Conservation (phyloP, 2,113 vertebrate genomes). For the Nesoenas mayeri region DNA sequence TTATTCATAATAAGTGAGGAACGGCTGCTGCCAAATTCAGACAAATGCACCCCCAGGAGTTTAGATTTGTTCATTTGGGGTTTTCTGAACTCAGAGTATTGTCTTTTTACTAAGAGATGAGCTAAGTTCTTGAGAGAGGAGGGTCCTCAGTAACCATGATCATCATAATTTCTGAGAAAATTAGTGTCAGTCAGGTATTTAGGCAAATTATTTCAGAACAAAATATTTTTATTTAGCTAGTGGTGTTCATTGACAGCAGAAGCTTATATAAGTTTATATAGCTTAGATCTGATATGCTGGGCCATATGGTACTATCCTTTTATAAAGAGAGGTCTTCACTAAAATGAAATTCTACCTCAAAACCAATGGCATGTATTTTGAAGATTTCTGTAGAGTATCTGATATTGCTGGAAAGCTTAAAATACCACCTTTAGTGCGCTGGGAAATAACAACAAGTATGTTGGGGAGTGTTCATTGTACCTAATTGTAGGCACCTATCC, state of each 20-base stretch:
- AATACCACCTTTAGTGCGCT: not conserved
- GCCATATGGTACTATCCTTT: conserved; percentile 24
- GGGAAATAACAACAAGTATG: not conserved
- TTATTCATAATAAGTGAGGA: conserved; percentile 21
- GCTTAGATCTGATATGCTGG: not conserved
- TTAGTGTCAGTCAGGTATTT: not conserved
- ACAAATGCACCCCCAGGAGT: not conserved
- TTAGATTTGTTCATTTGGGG: not conserved
- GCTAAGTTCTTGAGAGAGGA: not conserved
- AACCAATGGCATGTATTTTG: not conserved
- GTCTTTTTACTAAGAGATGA: not conserved
- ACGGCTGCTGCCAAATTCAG: not conserved
- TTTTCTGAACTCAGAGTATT: not conserved
- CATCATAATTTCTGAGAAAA: not conserved
- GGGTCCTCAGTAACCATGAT: not conserved
- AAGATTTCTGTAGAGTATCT: not conserved
- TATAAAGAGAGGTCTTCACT: not conserved
- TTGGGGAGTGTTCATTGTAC: not conserved
- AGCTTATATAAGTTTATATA: conserved; percentile 17
- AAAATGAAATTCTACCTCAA: not conserved
- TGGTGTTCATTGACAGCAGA: not conserved
- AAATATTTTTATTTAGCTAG: not conserved
- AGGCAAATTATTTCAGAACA: not conserved
- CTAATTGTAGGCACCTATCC: not conserved
- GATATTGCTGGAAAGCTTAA: not conserved